phyloP scores from a whole-genome alignment of 2,797 vertebrate genomes.

The Syngnathus rostellatus region DNA sequence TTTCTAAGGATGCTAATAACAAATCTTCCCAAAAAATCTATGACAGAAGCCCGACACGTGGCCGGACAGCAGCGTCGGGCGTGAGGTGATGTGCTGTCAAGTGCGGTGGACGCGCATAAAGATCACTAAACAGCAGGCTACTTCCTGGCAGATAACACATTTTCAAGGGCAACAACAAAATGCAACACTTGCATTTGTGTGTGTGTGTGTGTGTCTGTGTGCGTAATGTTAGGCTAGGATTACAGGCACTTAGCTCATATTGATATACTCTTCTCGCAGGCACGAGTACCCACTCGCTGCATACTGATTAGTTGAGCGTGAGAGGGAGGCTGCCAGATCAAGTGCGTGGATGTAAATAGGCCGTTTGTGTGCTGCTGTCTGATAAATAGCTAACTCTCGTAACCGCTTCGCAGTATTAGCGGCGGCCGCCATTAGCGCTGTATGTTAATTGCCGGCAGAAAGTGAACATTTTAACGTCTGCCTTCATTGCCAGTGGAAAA shows the following conservation, averaged over 20 bases:
- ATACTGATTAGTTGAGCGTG: conserved; percentile 48
- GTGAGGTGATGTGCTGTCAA: conserved; percentile 39
- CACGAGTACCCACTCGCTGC: conserved; percentile 25
- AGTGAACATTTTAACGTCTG: conserved; percentile 16
- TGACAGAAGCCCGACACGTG: conserved; percentile 5
- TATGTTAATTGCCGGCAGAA: conserved; percentile 39
- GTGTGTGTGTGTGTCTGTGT: conserved; percentile 17
- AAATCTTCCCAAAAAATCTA: background rate
- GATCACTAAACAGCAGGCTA: conserved; percentile 20
- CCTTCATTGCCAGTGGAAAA: conserved; percentile 38
- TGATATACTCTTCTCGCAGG: conserved; percentile 50
- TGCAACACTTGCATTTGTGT: conserved; percentile 35
- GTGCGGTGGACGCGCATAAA: conserved; percentile 13
- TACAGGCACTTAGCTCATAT: conserved; percentile 56
- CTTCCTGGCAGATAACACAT: conserved; percentile 11
- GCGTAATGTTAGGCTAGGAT: conserved; percentile 42
- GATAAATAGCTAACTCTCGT: conserved; percentile 39
- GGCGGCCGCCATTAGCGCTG: conserved; percentile 41
- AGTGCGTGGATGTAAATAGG: conserved; percentile 4
- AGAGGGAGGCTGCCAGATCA: conserved; percentile 5
- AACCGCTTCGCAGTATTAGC: conserved; percentile 23
- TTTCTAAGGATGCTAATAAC: background rate
- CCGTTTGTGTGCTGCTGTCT: conserved; percentile 13
- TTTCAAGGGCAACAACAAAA: conserved; percentile 59
- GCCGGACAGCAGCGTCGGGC: conserved; percentile 15